These are phyloP conservation scores for Drosophila gaucha DNA, from an alignment of 2,888 invertebrate species.

Conservation along the genomic window DNA sequence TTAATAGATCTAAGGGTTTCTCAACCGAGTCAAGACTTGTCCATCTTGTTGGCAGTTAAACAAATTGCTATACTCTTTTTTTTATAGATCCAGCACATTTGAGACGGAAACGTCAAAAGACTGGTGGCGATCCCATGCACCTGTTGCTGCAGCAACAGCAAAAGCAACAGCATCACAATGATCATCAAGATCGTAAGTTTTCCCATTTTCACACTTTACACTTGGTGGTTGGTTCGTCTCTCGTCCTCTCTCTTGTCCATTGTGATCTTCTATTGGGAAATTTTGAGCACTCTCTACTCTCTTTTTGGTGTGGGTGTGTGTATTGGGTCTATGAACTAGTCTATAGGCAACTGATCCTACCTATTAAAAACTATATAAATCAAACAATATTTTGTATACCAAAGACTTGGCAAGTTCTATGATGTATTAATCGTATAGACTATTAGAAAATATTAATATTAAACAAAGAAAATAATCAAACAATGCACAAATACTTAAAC, in stretches of 20 bases:
- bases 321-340: slow-evolving; percentile 46
- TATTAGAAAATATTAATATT: slow-evolving; percentile 62
- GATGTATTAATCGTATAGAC: slow-evolving; percentile 72
- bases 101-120: slow-evolving; percentile 85
- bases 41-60: slow-evolving; percentile 27
- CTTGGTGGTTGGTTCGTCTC: slow-evolving; percentile 20
- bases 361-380: too few relatives aligned
- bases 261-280: background rate
- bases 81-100: slow-evolving; percentile 87
- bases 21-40: slow-evolving; percentile 34
- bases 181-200: slow-evolving; percentile 84
- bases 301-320: too few relatives aligned
- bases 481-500: slow-evolving; percentile 40
- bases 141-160: slow-evolving; percentile 83
- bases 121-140: slow-evolving; percentile 84
- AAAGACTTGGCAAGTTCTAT: slow-evolving; percentile 69
- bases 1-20: slow-evolving; percentile 51
- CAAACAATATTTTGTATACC: slow-evolving; percentile 50
- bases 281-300: background rate
- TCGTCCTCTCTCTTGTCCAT: slow-evolving; percentile 9
- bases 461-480: slow-evolving; percentile 19
- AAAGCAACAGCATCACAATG: slow-evolving; percentile 75
- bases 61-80: slow-evolving; percentile 76
- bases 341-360: slow-evolving; percentile 55
- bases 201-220: slow-evolving; percentile 18